A percentile compares a stretch with the other conserved stretches of the same genome.
Evolutionary conservation across 1,140 invertebrate genomes (phyloP).

Genomic region (Zaprionus ghesquierei): DNA sequence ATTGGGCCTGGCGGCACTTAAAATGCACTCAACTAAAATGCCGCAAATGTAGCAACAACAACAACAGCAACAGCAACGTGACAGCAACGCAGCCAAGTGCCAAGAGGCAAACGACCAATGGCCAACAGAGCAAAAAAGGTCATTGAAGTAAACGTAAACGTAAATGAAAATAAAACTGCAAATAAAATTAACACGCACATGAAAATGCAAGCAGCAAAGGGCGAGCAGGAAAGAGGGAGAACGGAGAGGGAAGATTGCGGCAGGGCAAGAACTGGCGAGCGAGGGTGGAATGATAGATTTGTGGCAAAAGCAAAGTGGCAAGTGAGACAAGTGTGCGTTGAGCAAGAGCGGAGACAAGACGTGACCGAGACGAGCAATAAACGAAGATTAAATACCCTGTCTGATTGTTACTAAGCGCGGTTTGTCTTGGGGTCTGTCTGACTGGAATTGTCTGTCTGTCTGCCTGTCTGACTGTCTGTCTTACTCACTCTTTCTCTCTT

Average conservation of each 20-base stretch:
- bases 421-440: neutral
- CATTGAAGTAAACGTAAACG: constrained; percentile 48
- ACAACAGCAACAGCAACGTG: constrained; percentile 10
- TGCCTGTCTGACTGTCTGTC: neutral
- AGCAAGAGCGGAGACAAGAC: neutral
- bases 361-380: neutral
- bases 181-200: constrained; percentile 61
- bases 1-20: constrained; percentile 45
- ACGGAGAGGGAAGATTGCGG: neutral
- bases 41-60: constrained; percentile 47
- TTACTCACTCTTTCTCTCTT: neutral
- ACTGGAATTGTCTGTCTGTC: too few relatives aligned
- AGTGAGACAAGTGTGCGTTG: neutral
- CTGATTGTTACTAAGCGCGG: neutral
- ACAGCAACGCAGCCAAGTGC: constrained; percentile 19
- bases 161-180: constrained; percentile 60
- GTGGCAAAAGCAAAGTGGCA: neutral
- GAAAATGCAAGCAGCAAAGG: constrained; percentile 32
- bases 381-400: neutral
- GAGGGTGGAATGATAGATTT: constrained; percentile 2
- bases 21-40: constrained; percentile 65
- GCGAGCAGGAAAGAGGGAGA: neutral
- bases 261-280: neutral
- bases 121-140: constrained; percentile 45
- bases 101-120: constrained; percentile 23